Percentiles rank a stretch among this genome's conserved stretches.
Evolutionary conservation across 2,888 invertebrate species (phyloP).

Genomic region (Cynaeus angustus): DNA sequence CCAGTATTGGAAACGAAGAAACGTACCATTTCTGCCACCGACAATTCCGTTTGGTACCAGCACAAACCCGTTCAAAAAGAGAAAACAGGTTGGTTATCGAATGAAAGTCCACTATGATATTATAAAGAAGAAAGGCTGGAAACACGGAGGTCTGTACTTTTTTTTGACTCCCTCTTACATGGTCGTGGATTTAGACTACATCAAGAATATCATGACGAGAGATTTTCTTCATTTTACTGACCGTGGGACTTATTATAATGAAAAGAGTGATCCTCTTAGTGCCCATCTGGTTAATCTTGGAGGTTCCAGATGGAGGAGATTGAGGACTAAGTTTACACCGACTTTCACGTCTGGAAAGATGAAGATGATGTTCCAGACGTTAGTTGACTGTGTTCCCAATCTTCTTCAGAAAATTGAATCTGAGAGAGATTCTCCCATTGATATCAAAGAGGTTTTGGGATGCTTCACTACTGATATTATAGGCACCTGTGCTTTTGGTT

Average conservation of each 20-base stretch:
- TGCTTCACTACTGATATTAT: slow-evolving; percentile 77
- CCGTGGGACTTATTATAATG: slow-evolving; percentile 75
- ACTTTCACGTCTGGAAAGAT: slow-evolving; percentile 79
- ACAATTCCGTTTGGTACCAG: slow-evolving; percentile 47
- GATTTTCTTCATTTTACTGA: slow-evolving; percentile 77
- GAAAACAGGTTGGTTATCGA: slow-evolving; percentile 18
- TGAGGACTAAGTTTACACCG: slow-evolving; percentile 77
- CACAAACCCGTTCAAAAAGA: slow-evolving; percentile 13
- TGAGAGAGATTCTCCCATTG: slow-evolving; percentile 19
- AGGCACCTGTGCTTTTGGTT: slow-evolving; percentile 76
- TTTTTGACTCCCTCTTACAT: slow-evolving; percentile 48
- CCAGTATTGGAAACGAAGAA: slow-evolving; percentile 50
- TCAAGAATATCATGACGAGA: slow-evolving; percentile 72
- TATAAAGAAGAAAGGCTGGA: slow-evolving; percentile 38
- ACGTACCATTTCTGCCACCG: slow-evolving; percentile 46
- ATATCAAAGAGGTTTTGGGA: slow-evolving; percentile 72
- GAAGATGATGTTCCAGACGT: slow-evolving; percentile 63
- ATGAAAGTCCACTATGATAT: slow-evolving; percentile 43
- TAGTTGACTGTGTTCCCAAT: not conserved
- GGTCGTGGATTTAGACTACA: slow-evolving; percentile 55
- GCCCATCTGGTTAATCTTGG: slow-evolving; percentile 74
- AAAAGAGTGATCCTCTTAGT: slow-evolving; percentile 74
- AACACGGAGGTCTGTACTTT: slow-evolving; percentile 24
- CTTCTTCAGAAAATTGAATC: not conserved
- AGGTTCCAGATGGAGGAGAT: slow-evolving; percentile 75